A percentile compares a stretch with the other conserved stretches of the same genome.
Evolutionary conservation across 2,797 vertebrate genomes (phyloP).

Genomic region (Gymnocypris eckloni): DNA sequence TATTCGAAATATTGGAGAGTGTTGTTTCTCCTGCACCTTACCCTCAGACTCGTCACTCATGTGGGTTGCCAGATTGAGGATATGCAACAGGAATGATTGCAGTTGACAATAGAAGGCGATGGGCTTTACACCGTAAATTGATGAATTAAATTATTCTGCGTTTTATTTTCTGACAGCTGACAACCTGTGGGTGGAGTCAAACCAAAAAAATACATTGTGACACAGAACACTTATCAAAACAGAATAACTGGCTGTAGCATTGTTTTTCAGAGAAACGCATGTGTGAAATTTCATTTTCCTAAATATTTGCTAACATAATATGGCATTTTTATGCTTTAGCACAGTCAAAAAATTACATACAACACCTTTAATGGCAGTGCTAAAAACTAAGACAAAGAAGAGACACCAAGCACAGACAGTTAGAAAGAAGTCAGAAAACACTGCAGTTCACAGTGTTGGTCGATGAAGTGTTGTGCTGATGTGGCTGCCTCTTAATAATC

Average conservation of each 20-base stretch:
- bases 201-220: neutral
- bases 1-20: neutral
- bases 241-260: neutral
- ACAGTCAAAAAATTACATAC: neutral
- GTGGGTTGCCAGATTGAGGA: neutral
- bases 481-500: slow-evolving; percentile 33
- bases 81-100: neutral
- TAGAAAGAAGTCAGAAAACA: neutral
- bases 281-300: neutral
- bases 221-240: neutral
- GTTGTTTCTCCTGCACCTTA: neutral
- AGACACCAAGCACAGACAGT: neutral
- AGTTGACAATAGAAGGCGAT: neutral
- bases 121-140: neutral
- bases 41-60: neutral
- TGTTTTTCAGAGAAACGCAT: neutral
- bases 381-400: slow-evolving; percentile 4
- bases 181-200: neutral
- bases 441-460: slow-evolving; percentile 10
- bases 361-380: neutral
- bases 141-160: neutral
- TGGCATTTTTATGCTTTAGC: neutral
- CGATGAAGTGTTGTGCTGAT: slow-evolving; percentile 35
- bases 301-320: neutral
- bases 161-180: neutral